Conservation (phyloP, 1,140 invertebrate species). For the Drosophila navojoa region DNA sequence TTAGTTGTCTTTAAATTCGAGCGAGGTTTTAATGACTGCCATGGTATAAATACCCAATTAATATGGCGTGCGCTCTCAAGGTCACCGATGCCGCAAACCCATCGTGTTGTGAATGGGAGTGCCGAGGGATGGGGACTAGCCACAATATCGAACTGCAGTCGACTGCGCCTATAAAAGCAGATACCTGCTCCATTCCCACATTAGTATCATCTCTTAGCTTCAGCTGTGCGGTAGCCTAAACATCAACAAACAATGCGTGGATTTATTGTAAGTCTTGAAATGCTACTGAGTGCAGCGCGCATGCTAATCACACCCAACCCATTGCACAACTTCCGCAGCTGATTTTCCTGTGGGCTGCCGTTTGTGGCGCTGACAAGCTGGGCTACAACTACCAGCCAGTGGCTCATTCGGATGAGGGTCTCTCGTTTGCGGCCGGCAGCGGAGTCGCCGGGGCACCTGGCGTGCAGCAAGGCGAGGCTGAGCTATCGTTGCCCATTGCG, state of each 20-base stretch:
- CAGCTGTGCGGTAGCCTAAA: constrained; percentile 27
- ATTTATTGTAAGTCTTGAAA: constrained; percentile 64
- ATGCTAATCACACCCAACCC: constrained; percentile 7
- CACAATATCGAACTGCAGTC: constrained; percentile 26
- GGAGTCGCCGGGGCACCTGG: constrained; percentile 15
- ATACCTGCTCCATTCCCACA: constrained; percentile 30
- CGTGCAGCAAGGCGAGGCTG: constrained; percentile 59
- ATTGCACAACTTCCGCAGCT: constrained; percentile 29
- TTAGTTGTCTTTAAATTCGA: constrained; percentile 60
- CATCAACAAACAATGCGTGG: constrained; percentile 55
- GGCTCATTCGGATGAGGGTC: constrained; percentile 63
- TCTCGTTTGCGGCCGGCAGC: constrained; percentile 60
- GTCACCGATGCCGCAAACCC: constrained; percentile 41
- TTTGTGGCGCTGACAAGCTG: constrained; percentile 64
- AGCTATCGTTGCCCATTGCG: constrained; percentile 65
- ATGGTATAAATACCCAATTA: constrained; percentile 65
- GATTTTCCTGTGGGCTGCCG: constrained; percentile 67
- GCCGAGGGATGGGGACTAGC: constrained; percentile 33
- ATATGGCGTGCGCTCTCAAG: constrained; percentile 58
- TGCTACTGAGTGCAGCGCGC: background rate
- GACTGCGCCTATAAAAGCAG: constrained; percentile 61
- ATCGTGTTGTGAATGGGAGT: background rate
- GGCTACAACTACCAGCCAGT: constrained; percentile 76
- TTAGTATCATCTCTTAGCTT: constrained; percentile 61
- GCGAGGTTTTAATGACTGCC: constrained; percentile 62